Evolutionary conservation across 2,797 vertebrate genomes (phyloP).

Genomic region (Sorex maritimensis): DNA sequence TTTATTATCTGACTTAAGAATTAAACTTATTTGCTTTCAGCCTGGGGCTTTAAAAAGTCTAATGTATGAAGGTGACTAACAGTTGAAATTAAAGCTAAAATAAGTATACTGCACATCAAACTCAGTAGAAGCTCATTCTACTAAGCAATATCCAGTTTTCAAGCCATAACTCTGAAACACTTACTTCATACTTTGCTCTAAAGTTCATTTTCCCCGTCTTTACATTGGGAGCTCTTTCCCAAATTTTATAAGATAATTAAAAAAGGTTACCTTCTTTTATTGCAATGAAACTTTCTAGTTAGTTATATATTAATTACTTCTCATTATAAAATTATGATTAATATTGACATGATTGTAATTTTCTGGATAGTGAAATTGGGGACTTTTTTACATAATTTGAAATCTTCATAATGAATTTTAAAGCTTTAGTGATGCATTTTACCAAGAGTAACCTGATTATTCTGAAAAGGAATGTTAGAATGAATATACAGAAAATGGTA

Average conservation of each 20-base stretch:
- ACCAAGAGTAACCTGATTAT: conserved; percentile 49
- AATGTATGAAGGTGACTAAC: background rate
- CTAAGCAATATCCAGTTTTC: background rate
- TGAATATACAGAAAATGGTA: conserved; percentile 17
- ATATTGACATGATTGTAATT: conserved; percentile 47
- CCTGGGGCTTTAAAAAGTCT: background rate
- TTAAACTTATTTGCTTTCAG: conserved; percentile 19
- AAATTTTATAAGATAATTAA: conserved; percentile 49
- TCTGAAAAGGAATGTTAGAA: background rate
- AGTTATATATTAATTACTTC: background rate
- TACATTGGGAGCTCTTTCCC: background rate
- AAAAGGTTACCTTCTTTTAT: conserved; percentile 9
- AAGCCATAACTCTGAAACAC: background rate
- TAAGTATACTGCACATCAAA: background rate
- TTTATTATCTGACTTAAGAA: conserved; percentile 46
- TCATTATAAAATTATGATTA: conserved; percentile 66
- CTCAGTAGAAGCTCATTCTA: background rate
- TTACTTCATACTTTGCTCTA: background rate
- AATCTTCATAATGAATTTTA: conserved; percentile 37
- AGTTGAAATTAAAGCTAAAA: background rate
- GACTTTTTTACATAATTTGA: background rate
- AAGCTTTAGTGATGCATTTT: conserved; percentile 34
- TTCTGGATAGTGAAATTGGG: conserved; percentile 51
- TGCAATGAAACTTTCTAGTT: too few species aligned
- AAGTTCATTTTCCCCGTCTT: background rate